Conservation (phyloP, 2,888 invertebrate species). For the Pollenia labialis region DNA sequence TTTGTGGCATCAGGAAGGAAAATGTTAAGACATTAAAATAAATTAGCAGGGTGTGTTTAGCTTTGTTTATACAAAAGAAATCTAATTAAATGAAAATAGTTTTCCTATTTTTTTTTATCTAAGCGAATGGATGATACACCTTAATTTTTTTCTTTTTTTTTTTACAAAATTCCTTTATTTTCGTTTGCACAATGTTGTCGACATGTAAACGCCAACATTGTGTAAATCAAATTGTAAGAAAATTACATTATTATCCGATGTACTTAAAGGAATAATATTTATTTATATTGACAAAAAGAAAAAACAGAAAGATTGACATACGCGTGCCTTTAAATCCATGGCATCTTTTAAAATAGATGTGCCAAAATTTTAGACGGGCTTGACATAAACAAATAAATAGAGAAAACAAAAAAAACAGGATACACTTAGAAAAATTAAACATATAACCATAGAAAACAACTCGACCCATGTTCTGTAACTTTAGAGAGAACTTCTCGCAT, state of each 20-base stretch:
- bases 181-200: background rate
- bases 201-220: constrained; percentile 19
- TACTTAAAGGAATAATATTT: background rate
- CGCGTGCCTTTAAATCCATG: constrained; percentile 43
- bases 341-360: constrained; percentile 20
- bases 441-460: too few species aligned
- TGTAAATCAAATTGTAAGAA: constrained; percentile 5
- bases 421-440: background rate
- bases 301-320: constrained; percentile 29
- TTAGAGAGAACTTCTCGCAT: too few species aligned
- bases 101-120: background rate
- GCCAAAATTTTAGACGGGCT: constrained; percentile 15
- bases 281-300: background rate
- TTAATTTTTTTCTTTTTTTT: background rate
- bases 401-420: background rate
- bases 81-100: constrained; percentile 20
- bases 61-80: background rate
- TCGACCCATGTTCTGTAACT: too few species aligned
- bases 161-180: background rate
- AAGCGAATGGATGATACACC: background rate
- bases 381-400: background rate
- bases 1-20: background rate
- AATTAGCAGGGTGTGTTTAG: constrained; percentile 42
- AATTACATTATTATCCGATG: background rate
- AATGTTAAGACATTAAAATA: constrained; percentile 1